Percentiles rank a stretch among this genome's conserved stretches.
Evolutionary conservation across 1,140 invertebrate genomes (phyloP).

Genomic region (Ceratina australensis): DNA sequence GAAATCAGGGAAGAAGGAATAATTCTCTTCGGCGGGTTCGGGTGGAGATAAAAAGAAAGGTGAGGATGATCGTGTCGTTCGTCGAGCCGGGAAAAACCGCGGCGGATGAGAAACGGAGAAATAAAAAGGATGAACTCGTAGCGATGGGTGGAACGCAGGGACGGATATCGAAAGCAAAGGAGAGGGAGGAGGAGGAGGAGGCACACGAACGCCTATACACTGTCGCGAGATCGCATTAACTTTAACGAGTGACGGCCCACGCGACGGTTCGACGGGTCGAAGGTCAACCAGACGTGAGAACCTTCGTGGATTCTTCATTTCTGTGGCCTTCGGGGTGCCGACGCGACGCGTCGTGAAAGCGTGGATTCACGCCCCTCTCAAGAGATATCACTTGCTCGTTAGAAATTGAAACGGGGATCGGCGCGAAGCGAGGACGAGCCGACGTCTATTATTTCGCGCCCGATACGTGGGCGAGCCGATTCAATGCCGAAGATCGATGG

Average conservation of each 20-base stretch:
- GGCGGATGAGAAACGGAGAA: not conserved
- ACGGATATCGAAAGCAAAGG: not conserved
- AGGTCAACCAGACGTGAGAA: constrained; percentile 73
- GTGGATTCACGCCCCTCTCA: constrained; percentile 37
- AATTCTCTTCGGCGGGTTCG: not conserved
- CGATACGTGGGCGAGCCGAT: not conserved
- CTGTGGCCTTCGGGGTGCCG: constrained; percentile 51
- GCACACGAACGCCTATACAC: constrained; percentile 30
- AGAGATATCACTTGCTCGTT: constrained; percentile 31
- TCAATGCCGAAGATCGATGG: constrained; percentile 11
- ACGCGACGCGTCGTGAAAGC: constrained; percentile 42
- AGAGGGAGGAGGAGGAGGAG: not conserved
- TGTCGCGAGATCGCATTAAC: constrained; percentile 68
- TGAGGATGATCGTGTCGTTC: not conserved
- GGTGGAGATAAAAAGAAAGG: constrained; percentile 18
- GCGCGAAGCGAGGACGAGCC: no score
- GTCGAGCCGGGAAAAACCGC: not conserved
- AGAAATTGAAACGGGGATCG: constrained; percentile 34
- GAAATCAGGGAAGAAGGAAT: constrained; percentile 15
- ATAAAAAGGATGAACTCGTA: not conserved
- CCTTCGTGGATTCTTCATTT: constrained; percentile 63
- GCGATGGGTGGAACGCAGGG: not conserved
- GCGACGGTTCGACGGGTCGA: constrained; percentile 66
- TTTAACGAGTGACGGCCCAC: constrained; percentile 72
- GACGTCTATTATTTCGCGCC: constrained; percentile 27